Evolutionary conservation across 2,113 vertebrate genomes (phyloP).

Genomic region (Brachypodius melanocephalos): DNA sequence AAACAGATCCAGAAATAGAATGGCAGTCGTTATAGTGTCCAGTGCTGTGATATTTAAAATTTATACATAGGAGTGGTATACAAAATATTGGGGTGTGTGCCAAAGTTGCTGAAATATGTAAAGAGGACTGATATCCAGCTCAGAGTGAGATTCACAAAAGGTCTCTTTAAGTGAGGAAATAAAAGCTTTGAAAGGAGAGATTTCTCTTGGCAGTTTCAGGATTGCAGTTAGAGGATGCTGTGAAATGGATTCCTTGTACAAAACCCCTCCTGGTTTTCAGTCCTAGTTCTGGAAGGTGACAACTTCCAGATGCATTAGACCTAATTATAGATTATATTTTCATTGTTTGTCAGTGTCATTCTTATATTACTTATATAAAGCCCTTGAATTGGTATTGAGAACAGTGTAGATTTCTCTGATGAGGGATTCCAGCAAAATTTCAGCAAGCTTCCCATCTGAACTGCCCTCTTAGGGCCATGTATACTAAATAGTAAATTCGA

Average conservation of each 20-base stretch:
- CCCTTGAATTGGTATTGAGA: not conserved
- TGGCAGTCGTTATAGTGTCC: not conserved
- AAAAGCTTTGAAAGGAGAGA: not conserved
- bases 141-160: not conserved
- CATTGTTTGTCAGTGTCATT: not conserved
- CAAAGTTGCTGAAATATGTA: not conserved
- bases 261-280: not conserved
- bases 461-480: not conserved
- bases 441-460: not conserved
- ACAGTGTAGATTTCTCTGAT: not conserved
- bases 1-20: not conserved
- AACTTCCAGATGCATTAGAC: not conserved
- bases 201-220: not conserved
- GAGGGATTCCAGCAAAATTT: not conserved
- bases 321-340: not conserved
- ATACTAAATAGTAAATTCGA: not conserved
- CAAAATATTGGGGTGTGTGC: not conserved
- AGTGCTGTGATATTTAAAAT: not conserved
- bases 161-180: not conserved
- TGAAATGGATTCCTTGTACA: not conserved
- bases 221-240: not conserved
- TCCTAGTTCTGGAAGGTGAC: not conserved
- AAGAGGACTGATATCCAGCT: not conserved
- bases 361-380: not conserved
- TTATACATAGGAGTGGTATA: not conserved